Percentiles rank a stretch among this genome's conserved stretches.
These are phyloP conservation scores for Tenthredo distinguenda DNA, from an alignment of 2,888 invertebrate species.

Conservation along the genomic window DNA sequence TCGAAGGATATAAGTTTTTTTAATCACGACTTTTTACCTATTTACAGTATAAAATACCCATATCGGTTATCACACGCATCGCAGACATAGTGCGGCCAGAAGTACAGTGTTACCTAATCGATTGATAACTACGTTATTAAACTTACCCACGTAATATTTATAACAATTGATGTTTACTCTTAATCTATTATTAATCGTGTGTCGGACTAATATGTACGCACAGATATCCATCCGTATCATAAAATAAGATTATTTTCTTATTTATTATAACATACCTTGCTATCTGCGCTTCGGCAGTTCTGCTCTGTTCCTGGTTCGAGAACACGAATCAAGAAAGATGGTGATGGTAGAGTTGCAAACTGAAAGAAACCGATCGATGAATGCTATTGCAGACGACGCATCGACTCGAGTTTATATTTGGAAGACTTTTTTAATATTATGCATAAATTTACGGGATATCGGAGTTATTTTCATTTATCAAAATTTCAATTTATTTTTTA, in stretches of 20 bases:
- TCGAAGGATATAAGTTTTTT: background rate
- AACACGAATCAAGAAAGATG: constrained; percentile 11
- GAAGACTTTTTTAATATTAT: background rate
- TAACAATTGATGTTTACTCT: background rate
- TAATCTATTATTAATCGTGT: background rate
- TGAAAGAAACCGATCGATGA: background rate
- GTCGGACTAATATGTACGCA: background rate
- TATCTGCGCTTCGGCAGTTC: constrained; percentile 10
- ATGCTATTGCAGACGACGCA: background rate
- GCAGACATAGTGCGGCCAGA: background rate
- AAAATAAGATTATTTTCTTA: background rate
- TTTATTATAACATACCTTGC: constrained; percentile 25
- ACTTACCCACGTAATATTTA: background rate
- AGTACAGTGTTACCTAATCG: constrained; percentile 48
- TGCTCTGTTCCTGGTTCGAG: background rate
- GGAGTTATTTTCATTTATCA: background rate
- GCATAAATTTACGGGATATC: background rate
- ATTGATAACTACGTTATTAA: constrained; percentile 27
- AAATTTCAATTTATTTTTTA: background rate
- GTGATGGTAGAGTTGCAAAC: constrained; percentile 3
- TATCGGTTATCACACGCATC: background rate
- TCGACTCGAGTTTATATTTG: background rate
- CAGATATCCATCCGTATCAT: background rate
- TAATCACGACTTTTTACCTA: background rate
- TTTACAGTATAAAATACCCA: background rate